Evolutionary conservation across 2,888 invertebrate genomes (phyloP), one percentile per base, ranked within the genome.

Genomic region (Clunio marinus): DNA sequence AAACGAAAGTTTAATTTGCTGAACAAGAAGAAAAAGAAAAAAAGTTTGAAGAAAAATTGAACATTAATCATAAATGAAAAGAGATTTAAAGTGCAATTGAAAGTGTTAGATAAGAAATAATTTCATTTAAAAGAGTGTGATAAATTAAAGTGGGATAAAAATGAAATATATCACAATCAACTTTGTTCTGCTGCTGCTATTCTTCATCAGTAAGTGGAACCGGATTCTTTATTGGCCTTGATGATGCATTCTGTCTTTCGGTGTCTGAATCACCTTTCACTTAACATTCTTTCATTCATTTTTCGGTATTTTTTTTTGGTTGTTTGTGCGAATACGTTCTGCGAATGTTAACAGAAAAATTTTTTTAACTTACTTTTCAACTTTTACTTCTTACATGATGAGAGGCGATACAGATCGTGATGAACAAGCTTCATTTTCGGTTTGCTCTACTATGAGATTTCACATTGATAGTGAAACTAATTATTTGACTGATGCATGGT

Each of bases 191-290:
- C 32, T 59, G 32, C 32, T 59, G 20, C 32, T 59, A 15, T 59
- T 20, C 35, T 59, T 59, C 59, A 32, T 59, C 59, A 59, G 59
- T 59, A 59, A 59, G 59, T 59, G 59, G 28, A 59, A 59, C 59
- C 59, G 32, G 25, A 59, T 32, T 41, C 22, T 2, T 51, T 13
- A 17, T 3, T 51, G 59, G 32, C 59, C 59, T 59, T 59, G 32
- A 59, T 59, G 59, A 58, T 28, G 28, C 28, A 8, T 32, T 32
- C 17, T 51, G n/a, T 51, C 41, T n/a, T 2, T 41, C n/a, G 41
- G 51, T 51, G 51, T 17, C 51, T 32, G 32, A 59, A 17, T 59
- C 59, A 59, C 59, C 59, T 59, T 59, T 59, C 59, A 59, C 59
- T 59, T 32, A 59, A 59, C 20, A 25, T 57, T 57, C 24, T 57